These are phyloP conservation scores for Cuniculus paca DNA, from an alignment of 2,797 vertebrate genomes.

Conservation along the genomic window DNA sequence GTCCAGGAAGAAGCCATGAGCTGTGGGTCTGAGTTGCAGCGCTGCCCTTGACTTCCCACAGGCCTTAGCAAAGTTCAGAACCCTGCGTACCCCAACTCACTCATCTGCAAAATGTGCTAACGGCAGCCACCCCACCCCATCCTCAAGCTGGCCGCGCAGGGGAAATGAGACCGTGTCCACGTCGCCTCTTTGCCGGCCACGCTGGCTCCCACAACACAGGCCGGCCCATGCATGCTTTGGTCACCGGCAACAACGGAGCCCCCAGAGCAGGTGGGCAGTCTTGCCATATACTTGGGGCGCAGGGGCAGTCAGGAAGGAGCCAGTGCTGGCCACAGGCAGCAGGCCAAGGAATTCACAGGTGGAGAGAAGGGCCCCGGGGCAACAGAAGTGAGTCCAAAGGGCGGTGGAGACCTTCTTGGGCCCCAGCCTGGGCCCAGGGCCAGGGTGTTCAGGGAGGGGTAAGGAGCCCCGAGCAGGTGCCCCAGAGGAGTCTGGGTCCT, in stretches of 20 bases:
- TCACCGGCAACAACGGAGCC: background rate
- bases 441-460: background rate
- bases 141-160: background rate
- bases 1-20: background rate
- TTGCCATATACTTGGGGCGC: background rate
- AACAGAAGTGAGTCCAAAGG: background rate
- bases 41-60: background rate
- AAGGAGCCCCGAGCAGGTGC: background rate
- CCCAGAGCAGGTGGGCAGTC: background rate
- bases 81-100: background rate
- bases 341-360: background rate
- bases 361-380: background rate
- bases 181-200: rapidly evolving
- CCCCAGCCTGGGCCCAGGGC: background rate
- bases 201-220: background rate
- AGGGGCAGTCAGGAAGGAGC: background rate
- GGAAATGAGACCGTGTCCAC: background rate
- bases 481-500: conserved; percentile 35
- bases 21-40: background rate
- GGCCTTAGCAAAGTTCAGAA: background rate
- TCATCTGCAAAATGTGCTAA: background rate
- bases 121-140: background rate
- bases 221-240: background rate
- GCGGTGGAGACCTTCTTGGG: background rate
- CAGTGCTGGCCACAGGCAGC: background rate